Base-by-base conservation (phyloP, 2,888 invertebrate species). In the Aspidapion aeneum region DNA sequence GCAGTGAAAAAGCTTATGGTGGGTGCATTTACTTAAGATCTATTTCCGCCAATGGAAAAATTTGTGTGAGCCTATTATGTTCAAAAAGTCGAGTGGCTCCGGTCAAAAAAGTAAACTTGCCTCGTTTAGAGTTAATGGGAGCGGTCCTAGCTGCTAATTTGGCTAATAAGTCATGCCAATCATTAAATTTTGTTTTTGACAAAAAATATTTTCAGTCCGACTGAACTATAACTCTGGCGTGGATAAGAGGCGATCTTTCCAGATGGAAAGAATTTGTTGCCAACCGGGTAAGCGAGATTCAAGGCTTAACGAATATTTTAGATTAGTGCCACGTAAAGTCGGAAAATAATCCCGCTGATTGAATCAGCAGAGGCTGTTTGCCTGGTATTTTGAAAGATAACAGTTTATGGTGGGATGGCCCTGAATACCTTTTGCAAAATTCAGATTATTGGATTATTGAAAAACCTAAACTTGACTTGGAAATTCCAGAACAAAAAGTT, bases 51-150 rank as follows among this genome's bases (percentile, higher is more conserved):
- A 35, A 12, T 12, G 35, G 35, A 35, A 35, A 35, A 35, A 35
- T 35, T 12, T 35, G 35, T 12, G 35, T 35, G 35, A 35, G 35
- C 9, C 9, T 59, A 20, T n/a, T 64, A 18, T 64, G 62, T 20
- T 58, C 62, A 22, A 64, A 62, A 48, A 58, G 55, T 1, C 54
- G 62, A 35, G 59, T 62, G 35, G 61, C 64, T 1, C 61, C 64
- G 7, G 51, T 58, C n/a, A 61, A 64, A 49, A 48, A 48, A 17
- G 21, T 63, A n/a, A 52, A 51, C 18, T 55, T 63, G 16, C 63
- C 63, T 1, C 51, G 61, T 1, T 35, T 61, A 51, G 60, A 63
- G 50, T 49, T 63, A 22, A 35, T 35, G 35, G 35, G 35, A 35
- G 35, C 35, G 35, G 35, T 35, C 12, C 12, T 35, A 35, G 35